Percentiles rank a stretch among this genome's conserved stretches.
Evolutionary conservation across 2,888 invertebrate species (phyloP).

Genomic region (Ptilodon capucinus): DNA sequence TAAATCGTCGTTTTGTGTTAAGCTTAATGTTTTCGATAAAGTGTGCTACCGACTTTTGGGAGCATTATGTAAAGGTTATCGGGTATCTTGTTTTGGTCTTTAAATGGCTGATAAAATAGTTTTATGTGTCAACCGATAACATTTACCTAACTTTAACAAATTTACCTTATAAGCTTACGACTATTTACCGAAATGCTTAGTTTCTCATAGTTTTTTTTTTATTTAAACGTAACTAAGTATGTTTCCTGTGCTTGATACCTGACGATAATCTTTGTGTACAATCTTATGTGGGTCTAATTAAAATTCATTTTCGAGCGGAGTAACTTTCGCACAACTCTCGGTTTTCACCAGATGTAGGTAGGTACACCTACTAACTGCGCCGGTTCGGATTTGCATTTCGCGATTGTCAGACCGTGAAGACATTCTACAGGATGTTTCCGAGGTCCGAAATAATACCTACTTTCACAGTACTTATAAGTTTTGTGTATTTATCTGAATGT

Average conservation of each 20-base stretch:
- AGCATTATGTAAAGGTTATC: not conserved
- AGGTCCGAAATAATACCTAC: too few relatives aligned
- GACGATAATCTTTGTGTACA: not conserved
- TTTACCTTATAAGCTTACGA: too few relatives aligned
- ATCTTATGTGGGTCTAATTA: conserved; percentile 26
- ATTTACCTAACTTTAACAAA: not conserved
- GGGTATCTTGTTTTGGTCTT: not conserved
- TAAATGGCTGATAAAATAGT: not conserved
- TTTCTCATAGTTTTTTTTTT: too few relatives aligned
- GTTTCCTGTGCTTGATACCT: too few relatives aligned
- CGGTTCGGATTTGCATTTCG: conserved; percentile 27
- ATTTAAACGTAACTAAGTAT: too few relatives aligned
- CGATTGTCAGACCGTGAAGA: conserved; percentile 35
- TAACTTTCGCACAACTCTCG: conserved; percentile 31
- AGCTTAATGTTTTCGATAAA: conserved; percentile 4
- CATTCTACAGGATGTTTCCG: too few relatives aligned
- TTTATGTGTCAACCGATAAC: not conserved
- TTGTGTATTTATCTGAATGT: too few relatives aligned
- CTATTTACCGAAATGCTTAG: too few relatives aligned
- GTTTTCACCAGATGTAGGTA: conserved; percentile 30
- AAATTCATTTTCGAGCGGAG: conserved; percentile 31
- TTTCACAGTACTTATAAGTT: too few relatives aligned
- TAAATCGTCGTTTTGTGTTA: not conserved
- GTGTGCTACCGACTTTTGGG: not conserved
- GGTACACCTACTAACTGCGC: conserved; percentile 17